Evolutionary conservation across 2,888 invertebrate genomes (phyloP).

Genomic region (Erebia epiphron): DNA sequence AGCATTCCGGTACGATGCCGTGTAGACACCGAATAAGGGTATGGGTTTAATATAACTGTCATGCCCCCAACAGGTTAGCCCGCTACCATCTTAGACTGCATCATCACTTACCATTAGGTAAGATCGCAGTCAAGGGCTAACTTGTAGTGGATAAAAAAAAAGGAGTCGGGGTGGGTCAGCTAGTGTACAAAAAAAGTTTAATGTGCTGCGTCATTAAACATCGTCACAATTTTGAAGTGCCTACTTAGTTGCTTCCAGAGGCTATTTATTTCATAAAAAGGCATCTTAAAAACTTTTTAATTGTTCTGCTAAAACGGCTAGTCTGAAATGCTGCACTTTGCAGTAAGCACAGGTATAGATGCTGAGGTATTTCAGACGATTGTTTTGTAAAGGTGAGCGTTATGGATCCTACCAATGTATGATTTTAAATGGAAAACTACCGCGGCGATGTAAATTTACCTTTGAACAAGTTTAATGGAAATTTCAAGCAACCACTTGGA

Average conservation of each 20-base stretch:
- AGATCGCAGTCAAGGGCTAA: too few relatives aligned
- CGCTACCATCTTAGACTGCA: too few relatives aligned
- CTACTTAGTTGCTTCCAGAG: background rate
- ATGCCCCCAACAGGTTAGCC: too few relatives aligned
- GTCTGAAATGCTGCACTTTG: slow-evolving; percentile 18
- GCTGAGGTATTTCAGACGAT: slow-evolving; percentile 16
- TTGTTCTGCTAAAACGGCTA: slow-evolving; percentile 22
- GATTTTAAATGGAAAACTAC: slow-evolving; percentile 33
- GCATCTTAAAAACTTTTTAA: slow-evolving; percentile 13
- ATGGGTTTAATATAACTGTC: too few relatives aligned
- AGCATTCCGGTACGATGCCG: too few relatives aligned
- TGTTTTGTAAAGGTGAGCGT: slow-evolving; percentile 18
- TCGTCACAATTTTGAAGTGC: background rate
- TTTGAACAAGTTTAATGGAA: slow-evolving; percentile 70
- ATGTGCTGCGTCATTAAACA: background rate
- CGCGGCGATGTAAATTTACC: slow-evolving; percentile 60
- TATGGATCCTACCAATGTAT: slow-evolving; percentile 32
- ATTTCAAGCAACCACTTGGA: slow-evolving; percentile 71
- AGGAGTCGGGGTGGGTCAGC: too few relatives aligned
- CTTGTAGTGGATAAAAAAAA: too few relatives aligned
- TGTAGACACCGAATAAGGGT: too few relatives aligned
- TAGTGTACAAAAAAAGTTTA: too few relatives aligned
- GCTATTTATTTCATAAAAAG: slow-evolving; percentile 1
- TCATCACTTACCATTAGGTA: too few relatives aligned
- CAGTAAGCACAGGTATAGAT: slow-evolving; percentile 8